Conservation (phyloP, 2,797 vertebrate species). For the Eospalax fontanierii region DNA sequence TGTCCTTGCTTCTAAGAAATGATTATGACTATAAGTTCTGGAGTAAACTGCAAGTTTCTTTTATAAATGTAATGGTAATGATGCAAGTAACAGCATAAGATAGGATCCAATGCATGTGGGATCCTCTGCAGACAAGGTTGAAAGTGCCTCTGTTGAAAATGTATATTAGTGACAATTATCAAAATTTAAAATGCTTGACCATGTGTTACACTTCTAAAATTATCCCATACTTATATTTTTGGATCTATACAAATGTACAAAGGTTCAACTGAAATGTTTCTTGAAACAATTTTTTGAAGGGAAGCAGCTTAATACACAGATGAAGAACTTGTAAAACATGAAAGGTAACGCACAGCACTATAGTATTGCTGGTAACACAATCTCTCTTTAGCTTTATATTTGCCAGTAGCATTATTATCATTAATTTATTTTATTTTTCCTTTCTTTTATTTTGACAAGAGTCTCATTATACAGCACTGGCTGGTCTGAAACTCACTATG, state of each 20-base stretch:
- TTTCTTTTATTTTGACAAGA: neutral
- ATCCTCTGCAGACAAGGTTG: neutral
- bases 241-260: neutral
- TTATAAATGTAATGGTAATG: neutral
- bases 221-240: neutral
- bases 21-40: neutral
- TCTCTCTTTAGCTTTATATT: neutral
- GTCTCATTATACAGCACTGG: neutral
- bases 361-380: neutral
- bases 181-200: slow-evolving; percentile 5
- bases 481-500: neutral
- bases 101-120: neutral
- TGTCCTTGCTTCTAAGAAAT: neutral
- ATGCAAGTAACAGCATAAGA: neutral
- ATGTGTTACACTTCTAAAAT: neutral
- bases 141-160: neutral
- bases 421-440: neutral
- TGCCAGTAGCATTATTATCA: neutral
- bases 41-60: neutral
- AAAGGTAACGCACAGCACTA: neutral
- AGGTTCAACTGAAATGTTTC: neutral
- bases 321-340: neutral
- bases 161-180: neutral
- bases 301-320: neutral
- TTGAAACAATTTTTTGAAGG: neutral